Percentiles rank a stretch among this genome's conserved stretches.
Evolutionary conservation across 2,888 invertebrate genomes (phyloP).

Genomic region (Microctonus brassicae): DNA sequence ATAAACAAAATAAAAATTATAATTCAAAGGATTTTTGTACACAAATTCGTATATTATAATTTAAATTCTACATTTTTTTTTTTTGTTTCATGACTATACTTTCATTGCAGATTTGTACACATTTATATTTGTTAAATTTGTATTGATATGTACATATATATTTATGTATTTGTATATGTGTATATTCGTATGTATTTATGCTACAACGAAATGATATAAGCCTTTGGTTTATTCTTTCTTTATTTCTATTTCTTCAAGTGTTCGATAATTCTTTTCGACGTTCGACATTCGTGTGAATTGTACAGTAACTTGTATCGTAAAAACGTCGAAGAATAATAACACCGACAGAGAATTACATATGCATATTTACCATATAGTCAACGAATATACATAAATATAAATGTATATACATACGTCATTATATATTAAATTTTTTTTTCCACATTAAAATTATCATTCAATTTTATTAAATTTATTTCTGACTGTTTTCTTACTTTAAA

Average conservation of each 20-base stretch:
- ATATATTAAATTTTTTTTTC: background rate
- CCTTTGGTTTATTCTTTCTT: constrained; percentile 2
- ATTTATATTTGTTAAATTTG: too few relatives aligned
- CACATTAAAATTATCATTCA: background rate
- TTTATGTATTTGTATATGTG: background rate
- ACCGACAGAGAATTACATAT: constrained; percentile 29
- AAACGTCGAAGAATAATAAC: constrained; percentile 23
- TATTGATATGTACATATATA: background rate
- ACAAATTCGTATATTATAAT: constrained; percentile 39
- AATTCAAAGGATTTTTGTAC: constrained; percentile 14
- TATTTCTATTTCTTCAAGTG: background rate
- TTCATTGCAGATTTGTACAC: too few relatives aligned
- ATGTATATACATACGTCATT: background rate
- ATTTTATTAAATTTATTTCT: too few relatives aligned
- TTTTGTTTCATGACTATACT: too few relatives aligned
- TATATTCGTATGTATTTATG: constrained; percentile 5
- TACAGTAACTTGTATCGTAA: constrained; percentile 23
- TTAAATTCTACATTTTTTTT: constrained; percentile 42
- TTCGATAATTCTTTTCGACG: constrained; percentile 30
- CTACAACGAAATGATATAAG: background rate
- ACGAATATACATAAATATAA: background rate
- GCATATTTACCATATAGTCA: background rate
- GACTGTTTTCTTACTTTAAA: too few relatives aligned
- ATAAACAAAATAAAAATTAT: constrained; percentile 15
- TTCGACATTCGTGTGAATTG: constrained; percentile 19